These are phyloP conservation scores for Notolabrus celidotus DNA, from an alignment of 2,797 vertebrate species.

Conservation along the genomic window DNA sequence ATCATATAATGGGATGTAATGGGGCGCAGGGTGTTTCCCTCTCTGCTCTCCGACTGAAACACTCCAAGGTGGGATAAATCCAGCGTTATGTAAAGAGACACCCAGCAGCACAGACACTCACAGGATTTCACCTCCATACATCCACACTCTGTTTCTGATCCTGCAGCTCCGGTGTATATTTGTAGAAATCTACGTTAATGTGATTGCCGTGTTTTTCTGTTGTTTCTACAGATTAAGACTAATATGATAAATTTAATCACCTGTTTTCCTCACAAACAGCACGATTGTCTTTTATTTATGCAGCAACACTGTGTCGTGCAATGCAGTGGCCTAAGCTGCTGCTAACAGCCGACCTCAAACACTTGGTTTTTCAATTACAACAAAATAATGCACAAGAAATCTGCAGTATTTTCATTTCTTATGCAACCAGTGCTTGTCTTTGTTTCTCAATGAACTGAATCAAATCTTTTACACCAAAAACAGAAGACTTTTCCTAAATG, in stretches of 20 bases:
- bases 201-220: too few species aligned
- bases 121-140: constrained; percentile 17
- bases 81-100: neutral
- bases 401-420: neutral
- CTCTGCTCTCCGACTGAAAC: neutral
- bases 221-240: too few species aligned
- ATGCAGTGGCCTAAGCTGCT: neutral
- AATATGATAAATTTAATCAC: too few species aligned
- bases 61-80: neutral
- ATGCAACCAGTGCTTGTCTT: too few species aligned
- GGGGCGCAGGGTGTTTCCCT: constrained; percentile 4
- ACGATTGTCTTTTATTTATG: neutral
- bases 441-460: too few species aligned
- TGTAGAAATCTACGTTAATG: too few species aligned
- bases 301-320: neutral
- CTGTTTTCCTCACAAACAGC: too few species aligned
- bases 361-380: neutral
- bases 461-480: too few species aligned
- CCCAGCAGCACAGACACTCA: neutral
- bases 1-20: constrained; percentile 18
- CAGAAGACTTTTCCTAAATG: too few species aligned
- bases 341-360: neutral
- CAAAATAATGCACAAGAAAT: neutral
- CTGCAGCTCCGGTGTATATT: constrained; percentile 2
- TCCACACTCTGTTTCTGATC: neutral